Base-by-base conservation (phyloP, 2,888 invertebrate species). In the Anorthoa munda region DNA sequence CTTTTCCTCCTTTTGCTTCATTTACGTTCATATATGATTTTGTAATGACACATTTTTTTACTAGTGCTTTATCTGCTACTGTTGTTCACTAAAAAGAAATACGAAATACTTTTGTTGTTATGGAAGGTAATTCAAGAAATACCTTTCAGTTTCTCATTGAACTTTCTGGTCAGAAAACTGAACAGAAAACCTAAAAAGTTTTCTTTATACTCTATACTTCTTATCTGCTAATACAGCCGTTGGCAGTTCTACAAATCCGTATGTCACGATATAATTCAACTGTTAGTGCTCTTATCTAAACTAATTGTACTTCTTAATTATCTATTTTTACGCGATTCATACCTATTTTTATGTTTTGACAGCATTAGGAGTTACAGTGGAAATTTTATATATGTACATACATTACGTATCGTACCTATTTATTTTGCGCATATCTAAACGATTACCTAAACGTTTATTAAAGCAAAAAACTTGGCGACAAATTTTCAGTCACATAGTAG, bases 221-320 rank as follows among this genome's bases (percentile, higher is more conserved):
- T n/a, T 26, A 45, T 51, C n/a, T 46, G 2, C 1, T 45, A 18
- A 21, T 56, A 18, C 15, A 66, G 12, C 12, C 18, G 50, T 60
- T 70, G 23, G 7, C 48, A 58, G 23, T 31, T 66, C 53, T 58
- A 23, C 13, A 4, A 15, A 63, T 55, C 66, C 31, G 79, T 86
- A 26, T 89, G 85, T 88, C 81, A 61, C 80, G 26, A 46, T 48
- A 69, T 86, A 89, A 87, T 84, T 84, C 79, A 72, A 67, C 83
- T 81, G 77, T 84, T 85, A 84, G 73, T 86, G 77, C 46, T 79
- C 69, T 91, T 91, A 91, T 92, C 91, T 73, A 26, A 60, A 76
- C 69, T 66, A 84, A 81, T 87, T 87, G 79, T 83, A 77, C 81
- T 84, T 86, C 82, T 88, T 77, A 85, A 84, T 87, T 89, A 88